Conservation (phyloP, 2,888 invertebrate genomes). For the Brassicogethes aeneus region DNA sequence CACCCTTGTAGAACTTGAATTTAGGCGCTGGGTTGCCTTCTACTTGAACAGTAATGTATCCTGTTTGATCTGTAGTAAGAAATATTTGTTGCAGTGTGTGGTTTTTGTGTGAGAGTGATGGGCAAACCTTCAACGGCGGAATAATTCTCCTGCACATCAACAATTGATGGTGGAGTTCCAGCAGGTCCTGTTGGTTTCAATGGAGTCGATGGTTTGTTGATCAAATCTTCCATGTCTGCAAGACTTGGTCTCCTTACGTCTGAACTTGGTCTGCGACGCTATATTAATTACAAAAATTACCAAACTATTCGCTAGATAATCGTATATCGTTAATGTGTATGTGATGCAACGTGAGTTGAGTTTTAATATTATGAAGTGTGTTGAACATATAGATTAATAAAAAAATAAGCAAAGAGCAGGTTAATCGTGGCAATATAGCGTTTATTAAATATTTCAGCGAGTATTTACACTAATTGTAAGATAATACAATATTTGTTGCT, state of each 20-base stretch:
- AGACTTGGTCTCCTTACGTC: slow-evolving; percentile 86
- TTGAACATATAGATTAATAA: slow-evolving; percentile 3
- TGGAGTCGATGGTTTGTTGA: slow-evolving; percentile 87
- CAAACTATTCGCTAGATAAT: slow-evolving; percentile 6
- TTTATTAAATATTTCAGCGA: slow-evolving; percentile 1
- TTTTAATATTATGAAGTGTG: slow-evolving; percentile 5
- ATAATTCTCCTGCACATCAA: slow-evolving; percentile 91
- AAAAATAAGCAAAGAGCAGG: background rate
- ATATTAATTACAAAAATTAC: slow-evolving; percentile 22
- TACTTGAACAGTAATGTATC: slow-evolving; percentile 85
- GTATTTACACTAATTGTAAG: slow-evolving; percentile 4
- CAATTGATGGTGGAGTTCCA: slow-evolving; percentile 75
- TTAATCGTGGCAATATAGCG: background rate
- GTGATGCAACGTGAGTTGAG: slow-evolving; percentile 8
- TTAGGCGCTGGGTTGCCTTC: slow-evolving; percentile 93
- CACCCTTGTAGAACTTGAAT: slow-evolving; percentile 92
- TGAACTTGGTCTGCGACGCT: slow-evolving; percentile 80
- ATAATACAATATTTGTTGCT: background rate
- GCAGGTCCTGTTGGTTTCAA: slow-evolving; percentile 68
- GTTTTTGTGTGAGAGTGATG: slow-evolving; percentile 3
- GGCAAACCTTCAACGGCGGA: slow-evolving; percentile 97
- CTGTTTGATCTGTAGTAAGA: slow-evolving; percentile 67
- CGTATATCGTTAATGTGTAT: slow-evolving; percentile 5
- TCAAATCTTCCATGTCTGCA: slow-evolving; percentile 81
- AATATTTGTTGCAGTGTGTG: background rate